Evolutionary conservation across 2,797 vertebrate genomes (phyloP), one percentile per base, ranked within the genome.

Genomic region (Muscicapa comitata): DNA sequence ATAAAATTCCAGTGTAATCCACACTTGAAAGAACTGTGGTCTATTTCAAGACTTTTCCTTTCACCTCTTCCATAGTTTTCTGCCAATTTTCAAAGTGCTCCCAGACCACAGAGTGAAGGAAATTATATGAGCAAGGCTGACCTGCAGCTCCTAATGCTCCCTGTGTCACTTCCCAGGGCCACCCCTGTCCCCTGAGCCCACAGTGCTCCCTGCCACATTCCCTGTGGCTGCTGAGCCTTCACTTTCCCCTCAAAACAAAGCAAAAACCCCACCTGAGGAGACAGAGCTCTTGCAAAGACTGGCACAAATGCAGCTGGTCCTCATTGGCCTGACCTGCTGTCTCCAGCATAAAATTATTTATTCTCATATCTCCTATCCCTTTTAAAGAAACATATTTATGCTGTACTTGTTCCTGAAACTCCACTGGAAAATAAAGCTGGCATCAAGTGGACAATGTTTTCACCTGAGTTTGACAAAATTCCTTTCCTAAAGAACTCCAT

Each of bases 31-130:
- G 84, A 83, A 85, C 24, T 87, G 88, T 89, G 95, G 67, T 95
- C 71, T 95, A 35, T 92, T 94, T 92, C 90, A 95, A 92, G 90
- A 76, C 66, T 83, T 86, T 85, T 62, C 53, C 94, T 96, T 94
- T 95, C 88, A 90, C 89, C 88, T 92, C 87, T 94, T 93, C 90
- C 14, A 4, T 10, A 29, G 17, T 16, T 79, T 92, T 43, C 63
- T 92, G 94, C 95, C 94, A 95, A 57, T 88, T 95, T 92, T 62
- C 93, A 67, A 82, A 96, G 93, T 40, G 54, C 67, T 95, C 86
- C 88, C 93, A 93, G 93, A 81, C 37, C 88, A 72, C 25, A 55
- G 76, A 24, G 42, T 53, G 48, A 59, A n/a, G 0, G 6, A 31
- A 70, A 71, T 57, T 10, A 50, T 68, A 54, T 51, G 71, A 88